Base-by-base conservation (phyloP, 2,113 vertebrate genomes). In the Tetraodon nigroviridis region DNA sequence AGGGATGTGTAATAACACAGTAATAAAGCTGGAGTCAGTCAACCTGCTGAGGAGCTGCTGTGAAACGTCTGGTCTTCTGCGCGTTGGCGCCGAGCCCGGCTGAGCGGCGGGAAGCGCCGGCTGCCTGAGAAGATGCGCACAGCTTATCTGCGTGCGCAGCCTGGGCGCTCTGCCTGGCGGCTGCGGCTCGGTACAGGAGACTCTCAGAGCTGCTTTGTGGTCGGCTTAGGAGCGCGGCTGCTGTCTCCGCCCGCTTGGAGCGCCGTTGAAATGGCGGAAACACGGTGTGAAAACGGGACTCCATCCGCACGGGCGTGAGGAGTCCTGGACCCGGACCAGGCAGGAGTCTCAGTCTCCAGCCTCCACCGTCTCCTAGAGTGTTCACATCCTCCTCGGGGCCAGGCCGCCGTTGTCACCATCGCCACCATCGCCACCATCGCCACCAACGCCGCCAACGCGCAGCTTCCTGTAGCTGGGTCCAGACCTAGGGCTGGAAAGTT, bases 121-220 rank as follows among this genome's bases (percentile, higher is more conserved):
- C 69, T 78, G 41, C 42, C 70, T 18, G 45, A 69, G 20, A 71
- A 75, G 63, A 78, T 75, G 69, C 65, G 0, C 78, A 67, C 63
- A 64, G 83, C 83, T 88, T 89, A 88, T 88, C 83, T 78, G 69
- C 46, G 72, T 67, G 74, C 56, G 72, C 86, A 86, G 80, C 73
- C 79, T 74, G 58, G 65, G 70, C 77, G 79, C 61, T 63, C 65
- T 61, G 64, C 64, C 76, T 74, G 55, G 58, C 74, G 54, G 73
- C 72, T 80, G 60, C 78, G 75, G 71, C 75, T 76, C 76, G 70
- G 79, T 65, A 67, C 69, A 76, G 64, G 71, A 48, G 59, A 60
- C 80, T 77, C 61, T 20, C 53, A 37, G 62, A 58, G 72, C 67
- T 65, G 63, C 64, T 85, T 83, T 84, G 75, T 81, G 68, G 60